Evolutionary conservation across 2,888 invertebrate genomes (phyloP).

Genomic region (Siphlonurus alternatus): DNA sequence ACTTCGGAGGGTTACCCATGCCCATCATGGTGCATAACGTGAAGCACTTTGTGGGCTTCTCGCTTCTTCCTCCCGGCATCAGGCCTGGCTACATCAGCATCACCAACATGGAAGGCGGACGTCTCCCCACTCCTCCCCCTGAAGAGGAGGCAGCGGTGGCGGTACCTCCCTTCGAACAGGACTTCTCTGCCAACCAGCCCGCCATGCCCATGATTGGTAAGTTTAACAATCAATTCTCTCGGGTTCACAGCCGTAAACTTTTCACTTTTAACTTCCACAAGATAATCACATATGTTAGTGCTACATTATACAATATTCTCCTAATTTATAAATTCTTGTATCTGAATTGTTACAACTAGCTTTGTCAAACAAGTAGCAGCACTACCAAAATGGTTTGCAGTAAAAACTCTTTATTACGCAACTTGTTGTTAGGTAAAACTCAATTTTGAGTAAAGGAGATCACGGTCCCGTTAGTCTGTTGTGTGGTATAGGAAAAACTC

Average conservation of each 20-base stretch:
- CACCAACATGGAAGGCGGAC: slow-evolving; percentile 51
- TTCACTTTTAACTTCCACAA: slow-evolving; percentile 8
- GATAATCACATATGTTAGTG: neutral
- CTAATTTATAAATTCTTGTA: too few relatives aligned
- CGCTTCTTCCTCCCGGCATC: slow-evolving; percentile 55
- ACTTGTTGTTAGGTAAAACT: too few relatives aligned
- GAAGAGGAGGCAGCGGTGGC: slow-evolving; percentile 12
- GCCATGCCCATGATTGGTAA: slow-evolving; percentile 20
- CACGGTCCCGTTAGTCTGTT: too few relatives aligned
- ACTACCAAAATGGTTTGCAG: too few relatives aligned
- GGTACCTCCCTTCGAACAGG: slow-evolving; percentile 1
- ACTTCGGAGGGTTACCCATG: slow-evolving; percentile 71
- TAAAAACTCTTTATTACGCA: too few relatives aligned
- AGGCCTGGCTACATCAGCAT: slow-evolving; percentile 53
- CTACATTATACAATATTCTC: too few relatives aligned
- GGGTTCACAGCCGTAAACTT: slow-evolving; percentile 16
- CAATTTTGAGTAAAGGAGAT: too few relatives aligned
- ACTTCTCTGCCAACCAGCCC: slow-evolving; percentile 18
- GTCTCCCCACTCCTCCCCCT: slow-evolving; percentile 21
- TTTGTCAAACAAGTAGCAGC: too few relatives aligned
- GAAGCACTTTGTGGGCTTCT: slow-evolving; percentile 62
- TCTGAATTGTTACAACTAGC: too few relatives aligned
- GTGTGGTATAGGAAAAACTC: too few relatives aligned
- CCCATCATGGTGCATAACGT: slow-evolving; percentile 55
- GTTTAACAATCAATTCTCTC: slow-evolving; percentile 19